Percentiles rank a stretch among this genome's conserved stretches.
Evolutionary conservation across 2,888 invertebrate species (phyloP).

Genomic region (Drosophila mimetica): DNA sequence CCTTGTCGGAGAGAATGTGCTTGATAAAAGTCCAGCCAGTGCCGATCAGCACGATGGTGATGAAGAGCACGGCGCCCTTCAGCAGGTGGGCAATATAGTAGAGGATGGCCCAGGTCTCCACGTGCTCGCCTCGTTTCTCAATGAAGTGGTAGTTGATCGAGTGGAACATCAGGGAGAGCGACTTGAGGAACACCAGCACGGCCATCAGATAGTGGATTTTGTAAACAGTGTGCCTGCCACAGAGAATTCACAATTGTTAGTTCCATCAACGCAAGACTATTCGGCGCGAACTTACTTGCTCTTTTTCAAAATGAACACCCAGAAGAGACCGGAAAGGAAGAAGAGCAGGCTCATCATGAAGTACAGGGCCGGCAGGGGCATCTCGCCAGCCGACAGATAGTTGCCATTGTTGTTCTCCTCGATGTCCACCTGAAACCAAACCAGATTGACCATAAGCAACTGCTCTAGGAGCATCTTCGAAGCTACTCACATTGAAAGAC

Average conservation of each 20-base stretch:
- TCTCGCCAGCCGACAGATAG: constrained; percentile 97
- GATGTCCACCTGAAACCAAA: constrained; percentile 90
- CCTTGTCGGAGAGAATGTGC: constrained; percentile 97
- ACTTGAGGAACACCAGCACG: constrained; percentile 95
- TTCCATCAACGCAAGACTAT: too few relatives aligned
- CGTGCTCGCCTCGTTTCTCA: constrained; percentile 95
- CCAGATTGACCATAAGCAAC: background rate
- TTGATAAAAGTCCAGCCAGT: constrained; percentile 99
- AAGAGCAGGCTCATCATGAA: constrained; percentile 96
- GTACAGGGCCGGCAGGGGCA: constrained; percentile 96
- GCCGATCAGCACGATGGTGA: constrained; percentile 97
- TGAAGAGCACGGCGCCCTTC: constrained; percentile 96
- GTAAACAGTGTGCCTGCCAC: constrained; percentile 90
- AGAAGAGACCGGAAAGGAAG: constrained; percentile 94
- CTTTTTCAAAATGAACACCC: constrained; percentile 94
- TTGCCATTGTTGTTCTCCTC: constrained; percentile 94
- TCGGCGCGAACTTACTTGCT: constrained; percentile 86
- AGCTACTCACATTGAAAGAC: constrained; percentile 88
- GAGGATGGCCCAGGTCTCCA: constrained; percentile 98
- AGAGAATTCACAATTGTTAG: background rate
- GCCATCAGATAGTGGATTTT: constrained; percentile 99
- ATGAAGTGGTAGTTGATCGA: constrained; percentile 98
- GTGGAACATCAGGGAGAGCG: constrained; percentile 96
- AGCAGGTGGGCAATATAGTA: constrained; percentile 99
- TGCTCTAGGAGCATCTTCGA: background rate